Evolutionary conservation across 2,113 vertebrate species (phyloP).

Genomic region (Propithecus coquereli): DNA sequence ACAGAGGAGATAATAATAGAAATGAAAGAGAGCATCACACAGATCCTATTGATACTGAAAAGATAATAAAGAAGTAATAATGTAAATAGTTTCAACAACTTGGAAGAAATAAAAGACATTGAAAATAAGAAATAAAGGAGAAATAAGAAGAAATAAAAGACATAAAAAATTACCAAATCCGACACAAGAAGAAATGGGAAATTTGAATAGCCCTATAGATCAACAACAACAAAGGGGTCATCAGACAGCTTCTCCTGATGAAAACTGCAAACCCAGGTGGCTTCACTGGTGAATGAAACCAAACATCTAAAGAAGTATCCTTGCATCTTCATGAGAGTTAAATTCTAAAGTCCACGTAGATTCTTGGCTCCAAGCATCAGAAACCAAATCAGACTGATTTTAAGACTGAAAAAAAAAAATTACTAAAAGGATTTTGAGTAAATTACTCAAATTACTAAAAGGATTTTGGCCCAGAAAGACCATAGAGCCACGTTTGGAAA

Average conservation of each 20-base stretch:
- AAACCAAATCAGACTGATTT: neutral
- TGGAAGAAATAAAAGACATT: neutral
- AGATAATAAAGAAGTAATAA: neutral
- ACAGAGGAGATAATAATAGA: neutral
- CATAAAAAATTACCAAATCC: neutral
- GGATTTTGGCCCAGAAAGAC: neutral
- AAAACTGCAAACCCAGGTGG: neutral
- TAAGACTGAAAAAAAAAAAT: neutral
- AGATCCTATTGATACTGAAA: neutral
- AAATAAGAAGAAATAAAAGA: constrained; percentile 3
- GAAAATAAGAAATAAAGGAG: neutral
- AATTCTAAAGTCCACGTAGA: neutral
- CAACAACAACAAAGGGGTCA: neutral
- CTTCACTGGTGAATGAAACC: neutral
- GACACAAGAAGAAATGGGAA: neutral
- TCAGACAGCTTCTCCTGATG: neutral
- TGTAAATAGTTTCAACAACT: neutral
- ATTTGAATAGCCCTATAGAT: neutral
- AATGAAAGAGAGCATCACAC: neutral
- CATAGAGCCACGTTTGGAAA: neutral
- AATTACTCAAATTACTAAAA: neutral
- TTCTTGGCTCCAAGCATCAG: neutral
- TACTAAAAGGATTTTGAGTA: neutral
- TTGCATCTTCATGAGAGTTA: neutral
- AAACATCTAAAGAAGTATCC: neutral